Base-by-base conservation (phyloP, 2,888 invertebrate species). In the Alviniconcha strummeri region DNA sequence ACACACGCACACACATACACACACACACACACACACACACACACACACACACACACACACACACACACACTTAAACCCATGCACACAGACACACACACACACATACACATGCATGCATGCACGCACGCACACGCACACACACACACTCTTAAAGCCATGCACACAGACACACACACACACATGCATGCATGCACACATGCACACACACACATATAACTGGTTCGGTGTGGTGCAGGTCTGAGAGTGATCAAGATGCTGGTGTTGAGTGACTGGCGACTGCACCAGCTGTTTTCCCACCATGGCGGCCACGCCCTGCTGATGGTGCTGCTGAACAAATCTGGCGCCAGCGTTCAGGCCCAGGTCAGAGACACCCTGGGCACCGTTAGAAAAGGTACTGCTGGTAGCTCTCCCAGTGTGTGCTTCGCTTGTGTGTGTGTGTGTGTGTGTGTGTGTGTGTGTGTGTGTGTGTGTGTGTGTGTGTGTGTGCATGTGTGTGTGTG, bases 241-340 rank as follows among this genome's bases (percentile, higher is more conserved):
- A 89, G 89, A 54, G 87, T 91, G 54, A 86, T 89, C 4, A 86
- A 88, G 64, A 86, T 90, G 82, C 81, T 91, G 84, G 87, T 90
- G 17, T 81, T 83, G 11, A 90, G 90, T 86, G 90, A 91, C 80
- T 81, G 78, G 13, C 86, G 90, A 60, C 87, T 91, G 71, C 87
- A 87, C 83, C 88, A 91, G 79, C 82, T 90, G 79, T 91, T 91
- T 77, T 86, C 88, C 80, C 86, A 88, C 77, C 89, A 90, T 82
- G 91, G 90, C 54, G 91, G 91, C 9, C 86, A 90, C 55, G 86
- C 86, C 81, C 80, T 91, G 72, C 85, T 91, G 75, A 87, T 90
- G 84, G 88, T 89, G 11, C 89, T 90, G 88, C 85, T 87, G 69
- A 83, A 54, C 0, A 86, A 88, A 36, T 85, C 88, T n/a, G 87